Evolutionary conservation across 2,888 invertebrate genomes (phyloP), one percentile per base, ranked within the genome.

Genomic region (Plusia festucae): DNA sequence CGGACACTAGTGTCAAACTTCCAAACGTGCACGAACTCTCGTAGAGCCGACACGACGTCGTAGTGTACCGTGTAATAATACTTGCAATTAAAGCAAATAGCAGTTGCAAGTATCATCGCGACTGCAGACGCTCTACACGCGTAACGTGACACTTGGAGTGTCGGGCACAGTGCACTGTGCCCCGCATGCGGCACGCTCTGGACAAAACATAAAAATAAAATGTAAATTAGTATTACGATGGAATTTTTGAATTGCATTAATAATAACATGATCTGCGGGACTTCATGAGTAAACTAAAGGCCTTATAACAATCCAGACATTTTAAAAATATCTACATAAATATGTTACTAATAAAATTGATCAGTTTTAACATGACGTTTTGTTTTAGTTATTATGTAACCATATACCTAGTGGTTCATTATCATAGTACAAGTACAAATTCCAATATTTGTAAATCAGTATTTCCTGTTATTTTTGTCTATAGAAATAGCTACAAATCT

Each of bases 81-180:
- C 84, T 84, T 79, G 85, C 88, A 88, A 88, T 88, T 88, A 88
- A 85, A 82, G 88, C 81, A 80, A 82, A 85, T 82, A 84, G 82
- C 83, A 76, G 83, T 81, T 70, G 82, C 85, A 80, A 87, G 86
- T 88, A 85, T 87, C 88, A 82, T 84, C 81, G 74, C 79, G 76
- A 78, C 75, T 73, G 80, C 73, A 84, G 79, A 81, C 81, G 73
- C 78, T 82, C 78, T 75, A 74, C 77, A 73, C 76, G 67, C 76
- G 80, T 82, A 79, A 82, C 83, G 78, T 80, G 84, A 85, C 83
- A 84, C 84, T 85, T 80, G 80, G 69, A 71, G 70, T 70, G 76
- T 67, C 73, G 73, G 74, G 76, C 65, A 68, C 75, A 53, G 9
- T 57, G 83, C 84, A 83, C 83, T 68, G 75, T 82, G 85, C 53